These are phyloP conservation scores for Thalassophryne amazonica DNA, from an alignment of 2,797 vertebrate species.

Conservation along the genomic window DNA sequence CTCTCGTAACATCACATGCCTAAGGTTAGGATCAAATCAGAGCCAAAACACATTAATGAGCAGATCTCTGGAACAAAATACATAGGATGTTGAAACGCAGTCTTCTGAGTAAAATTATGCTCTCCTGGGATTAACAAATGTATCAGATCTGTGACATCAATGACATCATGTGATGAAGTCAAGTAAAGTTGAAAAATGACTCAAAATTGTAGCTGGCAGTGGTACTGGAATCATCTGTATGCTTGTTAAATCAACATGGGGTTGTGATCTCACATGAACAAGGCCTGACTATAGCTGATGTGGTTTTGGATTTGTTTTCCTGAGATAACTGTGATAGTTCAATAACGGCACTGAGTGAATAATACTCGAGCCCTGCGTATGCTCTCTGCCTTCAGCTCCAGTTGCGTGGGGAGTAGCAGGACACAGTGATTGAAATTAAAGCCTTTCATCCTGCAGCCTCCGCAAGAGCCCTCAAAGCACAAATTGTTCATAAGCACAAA, in stretches of 20 bases:
- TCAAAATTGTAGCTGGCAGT: too few relatives aligned
- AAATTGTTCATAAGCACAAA: constrained; percentile 3
- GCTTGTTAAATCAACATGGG: background rate
- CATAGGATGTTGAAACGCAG: too few relatives aligned
- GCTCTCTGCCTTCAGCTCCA: constrained; percentile 14
- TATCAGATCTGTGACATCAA: too few relatives aligned
- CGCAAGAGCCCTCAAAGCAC: constrained; percentile 39
- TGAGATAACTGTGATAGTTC: background rate
- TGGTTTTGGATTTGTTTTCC: constrained; percentile 4
- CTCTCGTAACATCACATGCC: too few relatives aligned
- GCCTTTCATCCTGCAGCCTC: constrained; percentile 38
- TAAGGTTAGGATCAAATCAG: too few relatives aligned
- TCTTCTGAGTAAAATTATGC: too few relatives aligned
- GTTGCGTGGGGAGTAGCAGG: constrained; percentile 35
- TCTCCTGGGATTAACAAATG: too few relatives aligned
- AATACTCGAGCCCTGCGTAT: constrained; percentile 11
- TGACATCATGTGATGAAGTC: too few relatives aligned
- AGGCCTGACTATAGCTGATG: background rate
- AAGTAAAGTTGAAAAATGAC: too few relatives aligned
- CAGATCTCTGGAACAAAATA: too few relatives aligned
- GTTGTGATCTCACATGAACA: background rate
- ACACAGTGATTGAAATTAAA: constrained; percentile 49
- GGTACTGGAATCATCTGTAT: background rate
- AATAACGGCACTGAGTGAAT: constrained; percentile 7
- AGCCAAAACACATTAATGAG: too few relatives aligned